phyloP scores from a whole-genome alignment of 1,140 invertebrate species.

The Brachystomella parvula region DNA sequence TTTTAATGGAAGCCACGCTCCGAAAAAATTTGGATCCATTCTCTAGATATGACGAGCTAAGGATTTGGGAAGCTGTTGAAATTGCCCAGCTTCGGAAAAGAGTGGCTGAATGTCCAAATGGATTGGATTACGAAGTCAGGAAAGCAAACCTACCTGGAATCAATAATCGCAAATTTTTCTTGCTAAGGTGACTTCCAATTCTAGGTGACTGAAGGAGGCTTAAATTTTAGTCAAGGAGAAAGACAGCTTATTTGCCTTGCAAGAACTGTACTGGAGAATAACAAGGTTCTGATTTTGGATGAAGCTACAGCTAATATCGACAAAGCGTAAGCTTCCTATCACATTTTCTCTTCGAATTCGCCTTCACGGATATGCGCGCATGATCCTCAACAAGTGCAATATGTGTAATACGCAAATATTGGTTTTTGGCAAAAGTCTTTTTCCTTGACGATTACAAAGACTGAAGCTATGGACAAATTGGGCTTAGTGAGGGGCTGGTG shows the following conservation, averaged over 20 bases:
- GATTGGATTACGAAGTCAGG: background rate
- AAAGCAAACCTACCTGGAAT: background rate
- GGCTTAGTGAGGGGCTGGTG: background rate
- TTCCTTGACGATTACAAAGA: slow-evolving; percentile 2
- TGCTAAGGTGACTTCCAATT: background rate
- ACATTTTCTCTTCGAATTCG: too few species aligned
- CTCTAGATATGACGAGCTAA: slow-evolving; percentile 15
- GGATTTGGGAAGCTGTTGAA: background rate
- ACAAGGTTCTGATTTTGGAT: slow-evolving; percentile 15
- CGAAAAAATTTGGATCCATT: slow-evolving; percentile 46
- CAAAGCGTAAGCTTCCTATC: background rate
- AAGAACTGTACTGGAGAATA: slow-evolving; percentile 1
- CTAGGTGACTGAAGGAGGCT: slow-evolving; percentile 9
- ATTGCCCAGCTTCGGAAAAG: background rate
- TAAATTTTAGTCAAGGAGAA: slow-evolving; percentile 9
- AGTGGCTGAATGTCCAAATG: background rate
- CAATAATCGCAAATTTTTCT: background rate
- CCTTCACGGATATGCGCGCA: too few species aligned
- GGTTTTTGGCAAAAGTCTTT: background rate
- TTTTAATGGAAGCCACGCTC: slow-evolving; percentile 45
- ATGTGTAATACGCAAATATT: background rate
- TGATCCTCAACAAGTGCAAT: too few species aligned
- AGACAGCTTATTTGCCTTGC: slow-evolving; percentile 10
- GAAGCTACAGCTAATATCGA: slow-evolving; percentile 17
- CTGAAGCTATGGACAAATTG: background rate